Evolutionary conservation across 2,888 invertebrate genomes (phyloP).

Genomic region (Morpho deidamia): DNA sequence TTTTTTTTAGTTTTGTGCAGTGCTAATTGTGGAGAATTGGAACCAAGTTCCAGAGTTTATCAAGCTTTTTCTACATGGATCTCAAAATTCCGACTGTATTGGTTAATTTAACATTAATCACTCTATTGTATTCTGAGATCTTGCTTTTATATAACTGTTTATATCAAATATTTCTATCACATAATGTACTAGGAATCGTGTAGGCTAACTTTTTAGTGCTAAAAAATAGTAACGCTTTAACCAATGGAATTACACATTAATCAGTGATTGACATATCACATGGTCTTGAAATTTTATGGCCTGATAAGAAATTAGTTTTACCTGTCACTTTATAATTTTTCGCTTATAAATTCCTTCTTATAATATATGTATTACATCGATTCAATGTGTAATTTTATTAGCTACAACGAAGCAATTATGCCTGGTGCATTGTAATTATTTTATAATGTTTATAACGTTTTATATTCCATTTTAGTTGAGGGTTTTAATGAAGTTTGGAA

Average conservation of each 20-base stretch:
- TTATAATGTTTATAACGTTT: conserved; percentile 42
- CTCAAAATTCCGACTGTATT: conserved; percentile 43
- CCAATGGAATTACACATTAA: conserved; percentile 26
- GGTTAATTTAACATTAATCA: conserved; percentile 2
- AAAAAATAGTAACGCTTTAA: conserved; percentile 41
- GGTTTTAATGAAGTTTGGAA: conserved; percentile 26
- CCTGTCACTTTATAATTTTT: conserved; percentile 3
- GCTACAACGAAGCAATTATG: conserved; percentile 28
- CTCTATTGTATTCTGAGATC: conserved; percentile 18
- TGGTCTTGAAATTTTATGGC: neutral
- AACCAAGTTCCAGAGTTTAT: conserved; percentile 55
- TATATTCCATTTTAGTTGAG: conserved; percentile 50
- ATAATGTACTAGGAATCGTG: conserved; percentile 35
- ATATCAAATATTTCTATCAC: conserved; percentile 18
- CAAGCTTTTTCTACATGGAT: conserved; percentile 50
- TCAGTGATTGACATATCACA: conserved; percentile 10
- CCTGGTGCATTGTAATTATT: conserved; percentile 62
- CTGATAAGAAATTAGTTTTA: conserved; percentile 1
- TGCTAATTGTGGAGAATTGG: conserved; percentile 48
- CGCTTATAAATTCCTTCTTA: conserved; percentile 2
- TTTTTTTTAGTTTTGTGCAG: conserved; percentile 57
- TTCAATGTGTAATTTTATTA: conserved; percentile 8
- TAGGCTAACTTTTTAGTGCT: conserved; percentile 35
- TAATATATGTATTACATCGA: neutral
- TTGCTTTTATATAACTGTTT: conserved; percentile 39